phyloP scores from a whole-genome alignment of 2,797 vertebrate species.

The Tragopan temminckii region DNA sequence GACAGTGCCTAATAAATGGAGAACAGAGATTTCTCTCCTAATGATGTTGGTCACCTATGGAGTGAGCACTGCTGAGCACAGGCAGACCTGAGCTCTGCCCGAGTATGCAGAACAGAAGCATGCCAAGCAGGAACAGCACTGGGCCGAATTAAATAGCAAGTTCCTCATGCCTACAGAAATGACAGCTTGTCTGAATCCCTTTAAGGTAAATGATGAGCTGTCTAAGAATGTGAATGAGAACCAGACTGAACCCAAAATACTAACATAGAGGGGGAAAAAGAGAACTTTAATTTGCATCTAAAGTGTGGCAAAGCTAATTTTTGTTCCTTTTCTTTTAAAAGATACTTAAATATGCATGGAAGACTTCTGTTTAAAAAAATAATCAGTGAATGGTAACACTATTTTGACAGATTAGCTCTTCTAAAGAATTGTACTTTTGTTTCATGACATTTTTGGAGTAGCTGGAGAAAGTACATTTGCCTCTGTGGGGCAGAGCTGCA shows the following conservation, averaged over 20 bases:
- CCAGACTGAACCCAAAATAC: neutral
- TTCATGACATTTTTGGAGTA: constrained; percentile 5
- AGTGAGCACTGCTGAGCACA: neutral
- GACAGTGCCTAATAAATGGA: neutral
- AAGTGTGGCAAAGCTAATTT: constrained; percentile 50
- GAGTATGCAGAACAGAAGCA: fast-evolving
- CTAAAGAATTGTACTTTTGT: constrained; percentile 25
- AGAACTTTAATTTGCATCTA: constrained; percentile 39
- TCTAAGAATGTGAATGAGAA: neutral
- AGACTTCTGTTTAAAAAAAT: constrained; percentile 33
- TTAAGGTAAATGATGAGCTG: neutral
- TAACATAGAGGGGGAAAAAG: neutral
- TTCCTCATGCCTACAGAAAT: neutral
- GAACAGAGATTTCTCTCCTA: neutral
- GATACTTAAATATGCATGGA: constrained; percentile 59
- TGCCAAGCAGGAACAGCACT: neutral
- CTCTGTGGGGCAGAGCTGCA: constrained; percentile 19
- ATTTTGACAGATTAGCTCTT: constrained; percentile 56
- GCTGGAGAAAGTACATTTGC: constrained; percentile 39
- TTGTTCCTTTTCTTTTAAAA: constrained; percentile 56
- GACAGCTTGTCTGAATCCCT: neutral
- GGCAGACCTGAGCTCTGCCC: neutral
- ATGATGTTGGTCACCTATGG: fast-evolving
- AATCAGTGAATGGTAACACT: constrained; percentile 19
- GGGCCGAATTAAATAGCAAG: neutral